These are phyloP conservation scores for Microtus oregoni DNA, from an alignment of 2,113 vertebrate species.

Conservation along the genomic window DNA sequence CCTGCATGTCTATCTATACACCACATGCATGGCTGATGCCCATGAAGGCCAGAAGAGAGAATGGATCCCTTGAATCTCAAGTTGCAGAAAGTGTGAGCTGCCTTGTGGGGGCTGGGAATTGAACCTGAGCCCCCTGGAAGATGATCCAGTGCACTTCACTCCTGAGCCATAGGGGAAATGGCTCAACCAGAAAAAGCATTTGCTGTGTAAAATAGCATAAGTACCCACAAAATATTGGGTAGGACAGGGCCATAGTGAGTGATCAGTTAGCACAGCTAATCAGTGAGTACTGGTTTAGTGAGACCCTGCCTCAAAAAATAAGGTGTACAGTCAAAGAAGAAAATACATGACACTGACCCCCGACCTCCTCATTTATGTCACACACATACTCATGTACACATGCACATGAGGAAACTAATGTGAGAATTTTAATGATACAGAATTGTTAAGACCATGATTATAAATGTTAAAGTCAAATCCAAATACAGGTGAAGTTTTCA, in stretches of 20 bases:
- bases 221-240: background rate
- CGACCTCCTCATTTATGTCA: background rate
- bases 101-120: background rate
- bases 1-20: too few species aligned
- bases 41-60: background rate
- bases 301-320: background rate
- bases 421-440: background rate
- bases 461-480: background rate
- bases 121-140: background rate
- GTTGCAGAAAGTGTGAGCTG: background rate
- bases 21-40: background rate
- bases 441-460: background rate
- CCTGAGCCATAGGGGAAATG: too few species aligned
- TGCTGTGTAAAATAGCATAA: background rate
- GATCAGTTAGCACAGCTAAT: background rate
- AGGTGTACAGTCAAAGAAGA: background rate
- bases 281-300: background rate
- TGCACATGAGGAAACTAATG: background rate
- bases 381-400: background rate
- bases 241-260: background rate
- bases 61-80: background rate
- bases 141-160: background rate
- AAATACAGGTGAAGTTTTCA: background rate
- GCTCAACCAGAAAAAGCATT: background rate
- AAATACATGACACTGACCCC: background rate